Evolutionary conservation across 1,140 invertebrate genomes (phyloP).

Genomic region (Telenomus remus): DNA sequence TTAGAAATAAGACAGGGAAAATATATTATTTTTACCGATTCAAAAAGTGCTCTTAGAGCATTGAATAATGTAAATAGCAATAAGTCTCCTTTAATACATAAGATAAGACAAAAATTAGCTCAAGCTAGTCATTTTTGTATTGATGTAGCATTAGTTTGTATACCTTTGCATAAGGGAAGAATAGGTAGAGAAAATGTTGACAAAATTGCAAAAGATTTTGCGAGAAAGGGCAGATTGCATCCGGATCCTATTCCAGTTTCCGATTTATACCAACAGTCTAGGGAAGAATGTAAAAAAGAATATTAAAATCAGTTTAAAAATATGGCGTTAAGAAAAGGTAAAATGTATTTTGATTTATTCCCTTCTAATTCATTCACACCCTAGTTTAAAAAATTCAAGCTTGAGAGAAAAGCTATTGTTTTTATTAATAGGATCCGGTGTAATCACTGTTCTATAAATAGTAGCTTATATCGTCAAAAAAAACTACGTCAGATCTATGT

Average conservation of each 20-base stretch:
- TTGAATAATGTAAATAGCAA: neutral
- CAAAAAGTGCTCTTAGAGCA: too few species aligned
- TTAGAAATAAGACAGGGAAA: too few species aligned
- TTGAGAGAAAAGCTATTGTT: neutral
- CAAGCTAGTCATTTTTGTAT: neutral
- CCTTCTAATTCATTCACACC: neutral
- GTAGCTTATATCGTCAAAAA: neutral
- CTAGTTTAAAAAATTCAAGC: neutral
- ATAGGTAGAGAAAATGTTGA: neutral
- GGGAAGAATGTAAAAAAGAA: neutral
- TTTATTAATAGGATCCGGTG: constrained; percentile 1
- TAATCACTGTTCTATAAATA: neutral
- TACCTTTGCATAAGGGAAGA: neutral
- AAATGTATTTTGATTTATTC: neutral
- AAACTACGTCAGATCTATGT: neutral
- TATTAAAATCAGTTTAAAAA: neutral
- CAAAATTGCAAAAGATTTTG: neutral
- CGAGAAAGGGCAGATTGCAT: neutral
- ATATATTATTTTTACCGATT: too few species aligned
- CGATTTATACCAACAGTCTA: neutral
- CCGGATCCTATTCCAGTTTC: neutral
- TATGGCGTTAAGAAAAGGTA: neutral
- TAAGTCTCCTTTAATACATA: constrained; percentile 4
- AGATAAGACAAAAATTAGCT: constrained; percentile 8
- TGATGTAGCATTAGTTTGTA: constrained; percentile 5